Base-by-base conservation (phyloP, 37 sponge, comb jelly and placozoan species). In the Aplysina aerophoba region DNA sequence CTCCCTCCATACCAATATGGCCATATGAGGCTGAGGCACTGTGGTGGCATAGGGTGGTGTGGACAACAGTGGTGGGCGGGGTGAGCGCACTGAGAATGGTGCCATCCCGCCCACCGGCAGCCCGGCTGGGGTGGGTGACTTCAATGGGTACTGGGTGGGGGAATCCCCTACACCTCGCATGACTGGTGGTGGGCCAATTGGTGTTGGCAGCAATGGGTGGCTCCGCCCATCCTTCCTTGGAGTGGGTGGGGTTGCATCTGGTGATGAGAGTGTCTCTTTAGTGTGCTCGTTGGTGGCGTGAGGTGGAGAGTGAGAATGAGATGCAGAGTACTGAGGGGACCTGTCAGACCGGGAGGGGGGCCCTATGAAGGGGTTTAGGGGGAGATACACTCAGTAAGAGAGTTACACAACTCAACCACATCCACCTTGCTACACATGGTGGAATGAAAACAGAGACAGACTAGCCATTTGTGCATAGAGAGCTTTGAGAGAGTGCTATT, bases 31-130 rank as follows among this genome's bases (percentile, higher is more conserved):
- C 25, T 62, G 63, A 69, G 71, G 71, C 34, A 34, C 71, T 34
- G 34, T 35, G 17, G 37, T 40, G 2, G 44, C 24, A 44, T n/a
- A 53, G 54, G 31, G 37, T 4, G 78, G 38, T 13, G 37, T 75
- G 24, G 64, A 36, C n/a, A 75, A 44, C 37, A 75, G 40, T 41
- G 78, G 78, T 53, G 78, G 78, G 78, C 78, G 78, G 17, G 78
- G 44, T 40, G 38, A 24, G 0, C 78, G 31, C n/a, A 36, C 37
- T 19, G 78, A 24, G 3, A 19, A 31, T n/a, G 78, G 78, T 39
- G 22, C 24, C 3, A 21, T 11, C 37, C 44, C 78, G 3, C 78
- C 78, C 44, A 44, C 78, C 22, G 78, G 44, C 78, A 75, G 39
- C 33, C 15, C 33, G 34, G 71, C 33, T 17, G 30, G 11, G 24